Conservation (phyloP, 2,888 invertebrate species). For the Incurvaria masculella region DNA sequence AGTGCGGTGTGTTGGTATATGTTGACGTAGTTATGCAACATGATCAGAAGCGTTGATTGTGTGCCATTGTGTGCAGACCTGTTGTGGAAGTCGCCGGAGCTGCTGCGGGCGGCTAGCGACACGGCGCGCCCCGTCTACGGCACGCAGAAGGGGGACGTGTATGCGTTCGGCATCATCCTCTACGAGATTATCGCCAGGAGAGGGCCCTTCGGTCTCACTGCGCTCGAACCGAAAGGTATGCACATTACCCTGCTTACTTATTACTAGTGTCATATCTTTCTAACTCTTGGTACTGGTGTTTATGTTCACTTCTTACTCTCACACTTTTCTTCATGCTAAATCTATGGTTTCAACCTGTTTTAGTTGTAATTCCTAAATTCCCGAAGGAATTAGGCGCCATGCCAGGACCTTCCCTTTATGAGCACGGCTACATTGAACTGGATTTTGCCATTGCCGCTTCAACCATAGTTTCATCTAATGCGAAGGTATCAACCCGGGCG, state of each 20-base stretch:
- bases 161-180: constrained; percentile 93
- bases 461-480: too few relatives aligned
- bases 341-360: too few relatives aligned
- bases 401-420: too few relatives aligned
- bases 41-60: constrained; percentile 1
- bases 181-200: constrained; percentile 90
- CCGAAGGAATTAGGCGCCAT: too few relatives aligned
- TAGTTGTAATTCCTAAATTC: too few relatives aligned
- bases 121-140: constrained; percentile 60
- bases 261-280: too few relatives aligned
- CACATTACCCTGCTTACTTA: background rate
- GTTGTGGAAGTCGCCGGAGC: constrained; percentile 96
- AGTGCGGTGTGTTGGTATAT: constrained; percentile 10
- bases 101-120: constrained; percentile 69
- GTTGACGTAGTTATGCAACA: background rate
- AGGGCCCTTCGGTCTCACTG: constrained; percentile 82
- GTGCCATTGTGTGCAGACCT: constrained; percentile 60
- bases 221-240: constrained; percentile 80
- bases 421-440: too few relatives aligned
- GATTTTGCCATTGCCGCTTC: too few relatives aligned
- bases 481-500: too few relatives aligned
- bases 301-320: too few relatives aligned
- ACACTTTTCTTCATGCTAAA: too few relatives aligned
- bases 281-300: too few relatives aligned
- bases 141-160: constrained; percentile 90